Base-by-base conservation (phyloP, 2,888 invertebrate genomes). In the Crepidodera aurea region DNA sequence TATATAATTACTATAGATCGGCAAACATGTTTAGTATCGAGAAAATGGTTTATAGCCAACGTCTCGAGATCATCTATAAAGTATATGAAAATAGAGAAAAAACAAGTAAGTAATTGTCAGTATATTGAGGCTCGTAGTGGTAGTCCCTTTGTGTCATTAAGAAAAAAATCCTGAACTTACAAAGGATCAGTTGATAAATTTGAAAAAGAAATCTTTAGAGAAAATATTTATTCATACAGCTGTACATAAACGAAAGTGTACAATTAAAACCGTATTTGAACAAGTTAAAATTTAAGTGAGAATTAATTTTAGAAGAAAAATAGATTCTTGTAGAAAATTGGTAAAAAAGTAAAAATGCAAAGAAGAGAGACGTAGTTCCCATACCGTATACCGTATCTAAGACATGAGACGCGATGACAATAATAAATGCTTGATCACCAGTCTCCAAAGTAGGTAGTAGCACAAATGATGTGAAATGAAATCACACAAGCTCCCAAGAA, bases 11-110 rank as follows among this genome's bases (percentile, higher is more conserved):
- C 29, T 29, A 29, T 13, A 44, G 12, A n/a, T 22, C 18, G 10
- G 6, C 18, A 50, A 50, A 12, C 50, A 51, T 51, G 51, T 32
- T 7, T 34, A 18, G n/a, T 51, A 22, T 25, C 32, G 32, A 51
- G 51, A 32, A 16, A 37, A 16, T 34, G 22, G 18, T 51, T 51
- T 7, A 51, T 16, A 51, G 51, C 22, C 51, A 51, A 51, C 16
- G 51, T 34, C 51, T 32, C 8, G 34, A 51, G 32, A 51, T 51
- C 7, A 51, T 51, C 15, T 51, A 51, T 34, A 51, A 51, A 15
- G 51, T 51, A 10, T 19, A 51, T 51, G 51, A 16, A 16, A 37
- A 32, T 10, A 18, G 19, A 51, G 37, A 51, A 34, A 51, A 34
- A 51, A 51, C 12, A 50, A 7, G 27, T 18, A 18, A 18, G 1